Evolutionary conservation across 2,888 invertebrate species (phyloP).

Genomic region (Callyntrura sp.): DNA sequence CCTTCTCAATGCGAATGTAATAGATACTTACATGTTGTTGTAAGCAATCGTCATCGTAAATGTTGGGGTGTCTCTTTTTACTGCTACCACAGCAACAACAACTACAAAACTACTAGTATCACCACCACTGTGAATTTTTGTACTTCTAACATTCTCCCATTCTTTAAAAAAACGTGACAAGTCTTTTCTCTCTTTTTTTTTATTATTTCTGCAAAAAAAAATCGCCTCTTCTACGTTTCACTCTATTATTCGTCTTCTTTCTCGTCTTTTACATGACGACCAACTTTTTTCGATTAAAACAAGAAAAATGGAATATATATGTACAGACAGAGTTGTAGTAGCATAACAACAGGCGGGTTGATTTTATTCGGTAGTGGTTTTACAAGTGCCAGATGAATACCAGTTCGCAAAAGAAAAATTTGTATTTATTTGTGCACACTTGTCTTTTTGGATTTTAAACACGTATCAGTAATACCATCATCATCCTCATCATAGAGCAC

Average conservation of each 20-base stretch:
- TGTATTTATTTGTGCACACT: slow-evolving; percentile 13
- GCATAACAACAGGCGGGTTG: slow-evolving; percentile 14
- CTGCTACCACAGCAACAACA: not conserved
- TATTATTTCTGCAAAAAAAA: slow-evolving; percentile 42
- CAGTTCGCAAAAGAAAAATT: slow-evolving; percentile 21
- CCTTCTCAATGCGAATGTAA: not conserved
- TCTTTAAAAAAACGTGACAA: slow-evolving; percentile 67
- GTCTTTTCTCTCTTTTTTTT: slow-evolving; percentile 55
- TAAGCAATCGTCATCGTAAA: slow-evolving; percentile 14
- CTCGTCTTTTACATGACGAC: not conserved
- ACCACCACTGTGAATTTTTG: slow-evolving; percentile 22
- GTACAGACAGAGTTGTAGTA: not conserved
- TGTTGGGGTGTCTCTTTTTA: slow-evolving; percentile 25
- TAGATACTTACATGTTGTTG: slow-evolving; percentile 9
- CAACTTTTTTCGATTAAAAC: slow-evolving; percentile 63
- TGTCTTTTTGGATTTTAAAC: not conserved
- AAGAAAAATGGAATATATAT: slow-evolving; percentile 25
- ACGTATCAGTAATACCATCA: slow-evolving; percentile 31
- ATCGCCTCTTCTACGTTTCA: slow-evolving; percentile 33
- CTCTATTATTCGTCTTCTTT: slow-evolving; percentile 21
- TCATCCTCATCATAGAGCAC: slow-evolving; percentile 1
- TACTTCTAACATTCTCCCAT: slow-evolving; percentile 30
- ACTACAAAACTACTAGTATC: not conserved
- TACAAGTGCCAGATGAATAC: slow-evolving; percentile 40
- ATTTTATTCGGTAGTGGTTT: slow-evolving; percentile 50